Conservation (phyloP, 2,888 invertebrate species). For the Hypomecis punctinalis region DNA sequence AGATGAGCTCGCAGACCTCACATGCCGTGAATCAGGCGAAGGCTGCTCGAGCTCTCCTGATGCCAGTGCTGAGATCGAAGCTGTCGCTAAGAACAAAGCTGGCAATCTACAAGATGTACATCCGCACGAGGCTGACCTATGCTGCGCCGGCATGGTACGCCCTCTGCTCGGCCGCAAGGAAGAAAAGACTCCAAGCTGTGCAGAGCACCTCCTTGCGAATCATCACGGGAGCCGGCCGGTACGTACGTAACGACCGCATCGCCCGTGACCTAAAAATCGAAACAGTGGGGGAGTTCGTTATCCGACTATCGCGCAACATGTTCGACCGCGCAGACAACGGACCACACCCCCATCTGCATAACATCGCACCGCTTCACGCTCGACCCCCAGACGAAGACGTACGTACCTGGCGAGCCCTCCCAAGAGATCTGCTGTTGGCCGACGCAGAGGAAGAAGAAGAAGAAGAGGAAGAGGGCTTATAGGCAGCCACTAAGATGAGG, state of each 20-base stretch:
- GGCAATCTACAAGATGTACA: slow-evolving; percentile 38
- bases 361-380: neutral
- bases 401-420: neutral
- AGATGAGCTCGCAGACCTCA: slow-evolving; percentile 33
- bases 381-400: slow-evolving; percentile 4
- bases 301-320: neutral
- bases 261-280: slow-evolving; percentile 21
- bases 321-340: slow-evolving; percentile 8
- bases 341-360: neutral
- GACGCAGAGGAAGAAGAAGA: neutral
- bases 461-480: too few relatives aligned
- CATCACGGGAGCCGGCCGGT: slow-evolving; percentile 5
- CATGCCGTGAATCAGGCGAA: slow-evolving; percentile 22
- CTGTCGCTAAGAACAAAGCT: slow-evolving; percentile 41
- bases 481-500: neutral
- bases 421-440: neutral
- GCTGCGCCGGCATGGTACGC: slow-evolving; percentile 31
- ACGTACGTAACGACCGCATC: slow-evolving; percentile 18
- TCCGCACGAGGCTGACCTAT: slow-evolving; percentile 38
- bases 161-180: slow-evolving; percentile 2
- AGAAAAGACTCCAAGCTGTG: neutral
- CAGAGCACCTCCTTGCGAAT: slow-evolving; percentile 17
- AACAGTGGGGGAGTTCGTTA: slow-evolving; percentile 15
- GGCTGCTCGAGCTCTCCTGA: slow-evolving; percentile 22
- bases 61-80: slow-evolving; percentile 33